Base-by-base conservation (phyloP, 2,797 vertebrate genomes). In the Poeciliopsis turneri region DNA sequence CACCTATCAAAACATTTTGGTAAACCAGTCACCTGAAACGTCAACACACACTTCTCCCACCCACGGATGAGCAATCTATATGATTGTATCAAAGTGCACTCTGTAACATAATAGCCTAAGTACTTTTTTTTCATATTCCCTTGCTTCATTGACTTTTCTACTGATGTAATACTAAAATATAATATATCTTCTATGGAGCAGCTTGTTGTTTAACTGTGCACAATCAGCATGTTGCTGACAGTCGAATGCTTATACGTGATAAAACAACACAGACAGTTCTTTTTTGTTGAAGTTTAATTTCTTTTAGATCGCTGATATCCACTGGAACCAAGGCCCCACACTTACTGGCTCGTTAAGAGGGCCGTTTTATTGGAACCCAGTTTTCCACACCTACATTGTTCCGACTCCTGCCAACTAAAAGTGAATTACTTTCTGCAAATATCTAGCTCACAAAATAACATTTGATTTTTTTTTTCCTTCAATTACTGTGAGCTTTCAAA, bases 1-100 rank as follows among this genome's bases (percentile, higher is more conserved):
- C 36, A 68, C 18, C 36, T 23, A 39, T 69, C 41, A 46, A 70
- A 70, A 70, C 68, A 70, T 70, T 70, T 70, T 46, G 43, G 68
- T 28, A 46, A 70, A 28, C 25, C 15, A 45, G 41, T 70, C 68
- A 45, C 43, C 68, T 70, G 68, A 15, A n/a, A 28, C n/a, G 3
- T 28, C 25, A 46, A 45, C 23, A 25, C 68, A n/a, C 68, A 70
- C 13, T 46, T 70, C 13, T 45, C 64, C 64, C 36, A 41, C 64
- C 64, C 36, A 41, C 64, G 23, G 64, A 68, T 41, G 20, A 6
- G 36, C 5, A 23, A 9, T 39, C 61, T 33, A 66, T 66, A 68
- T 41, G 64, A 25, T 70, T n/a, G 43, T n/a, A 45, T 70, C 43
- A 15, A 45, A 43, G 41, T 1, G 11, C 25, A n/a, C 9, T 70